These are phyloP conservation scores for Bufotes viridis DNA, from an alignment of 2,797 vertebrate species.

Conservation along the genomic window DNA sequence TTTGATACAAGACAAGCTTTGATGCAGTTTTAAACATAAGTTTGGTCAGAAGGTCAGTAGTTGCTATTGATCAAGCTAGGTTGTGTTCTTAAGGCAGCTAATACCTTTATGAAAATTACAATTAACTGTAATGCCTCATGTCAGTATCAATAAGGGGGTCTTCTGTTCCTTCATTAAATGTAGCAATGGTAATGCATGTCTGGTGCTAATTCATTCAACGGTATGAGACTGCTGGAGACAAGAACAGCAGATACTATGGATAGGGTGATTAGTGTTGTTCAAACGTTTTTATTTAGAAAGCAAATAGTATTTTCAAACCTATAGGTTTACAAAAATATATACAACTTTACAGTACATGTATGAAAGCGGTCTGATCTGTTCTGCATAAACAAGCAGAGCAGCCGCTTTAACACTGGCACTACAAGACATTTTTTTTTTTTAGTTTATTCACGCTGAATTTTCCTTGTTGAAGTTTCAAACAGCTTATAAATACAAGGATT, in stretches of 20 bases:
- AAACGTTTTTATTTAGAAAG: neutral
- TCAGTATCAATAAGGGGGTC: too few relatives aligned
- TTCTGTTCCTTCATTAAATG: too few relatives aligned
- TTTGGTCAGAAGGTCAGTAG: neutral
- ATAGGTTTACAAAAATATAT: neutral
- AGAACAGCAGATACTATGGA: too few relatives aligned
- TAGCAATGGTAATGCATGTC: too few relatives aligned
- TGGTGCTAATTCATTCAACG: too few relatives aligned
- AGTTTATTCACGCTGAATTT: constrained; percentile 6
- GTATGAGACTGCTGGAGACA: too few relatives aligned
- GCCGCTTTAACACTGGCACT: neutral
- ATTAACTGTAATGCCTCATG: too few relatives aligned
- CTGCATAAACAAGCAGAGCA: neutral
- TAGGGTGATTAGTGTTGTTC: too few relatives aligned
- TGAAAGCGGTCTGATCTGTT: neutral
- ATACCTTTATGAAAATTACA: neutral
- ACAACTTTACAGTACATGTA: neutral
- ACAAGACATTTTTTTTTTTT: neutral
- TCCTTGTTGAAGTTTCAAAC: neutral
- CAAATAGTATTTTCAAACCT: too few relatives aligned
- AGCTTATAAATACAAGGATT: neutral
- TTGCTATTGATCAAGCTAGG: neutral
- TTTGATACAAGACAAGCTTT: neutral
- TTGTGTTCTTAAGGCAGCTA: neutral
- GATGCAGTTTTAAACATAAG: neutral